Percentiles rank a stretch among this genome's conserved stretches.
These are phyloP conservation scores for Chloromyia formosa DNA, from an alignment of 2,888 invertebrate species.

Conservation along the genomic window DNA sequence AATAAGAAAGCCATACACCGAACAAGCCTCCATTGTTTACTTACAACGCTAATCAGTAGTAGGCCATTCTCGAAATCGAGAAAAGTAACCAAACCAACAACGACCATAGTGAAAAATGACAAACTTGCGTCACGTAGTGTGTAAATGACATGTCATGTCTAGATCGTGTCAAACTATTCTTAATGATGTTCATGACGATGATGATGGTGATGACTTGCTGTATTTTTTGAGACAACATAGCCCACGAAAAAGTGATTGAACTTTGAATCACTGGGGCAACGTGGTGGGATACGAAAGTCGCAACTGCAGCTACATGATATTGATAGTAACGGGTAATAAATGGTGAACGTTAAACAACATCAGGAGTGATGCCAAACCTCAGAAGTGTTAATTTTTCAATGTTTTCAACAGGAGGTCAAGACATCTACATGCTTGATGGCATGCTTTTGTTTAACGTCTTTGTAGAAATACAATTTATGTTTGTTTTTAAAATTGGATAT, in stretches of 20 bases:
- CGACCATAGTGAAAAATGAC: conserved; percentile 37
- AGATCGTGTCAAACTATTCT: conserved; percentile 40
- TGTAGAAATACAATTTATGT: no score
- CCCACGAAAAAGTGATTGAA: conserved; percentile 4
- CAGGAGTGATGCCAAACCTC: no score
- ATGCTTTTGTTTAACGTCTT: no score
- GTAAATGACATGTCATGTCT: conserved; percentile 45
- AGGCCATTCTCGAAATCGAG: conserved; percentile 7
- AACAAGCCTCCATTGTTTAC: conserved; percentile 27
- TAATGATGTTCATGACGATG: conserved; percentile 25
- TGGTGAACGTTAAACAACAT: no score
- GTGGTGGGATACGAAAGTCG: conserved; percentile 25
- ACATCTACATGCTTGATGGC: no score
- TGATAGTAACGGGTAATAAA: no score
- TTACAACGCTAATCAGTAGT: conserved; percentile 38
- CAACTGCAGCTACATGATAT: conserved; percentile 21
- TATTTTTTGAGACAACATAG: conserved; percentile 3
- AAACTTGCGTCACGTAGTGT: conserved; percentile 43
- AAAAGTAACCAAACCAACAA: conserved; percentile 1
- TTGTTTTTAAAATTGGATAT: no score
- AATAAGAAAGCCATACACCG: neutral
- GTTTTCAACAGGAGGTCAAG: no score
- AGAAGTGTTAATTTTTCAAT: no score
- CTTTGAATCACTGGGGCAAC: neutral
- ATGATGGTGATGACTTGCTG: conserved; percentile 44